Conservation (phyloP, 64 coral and sea anemone genomes). For the Platygyra sinensis region DNA sequence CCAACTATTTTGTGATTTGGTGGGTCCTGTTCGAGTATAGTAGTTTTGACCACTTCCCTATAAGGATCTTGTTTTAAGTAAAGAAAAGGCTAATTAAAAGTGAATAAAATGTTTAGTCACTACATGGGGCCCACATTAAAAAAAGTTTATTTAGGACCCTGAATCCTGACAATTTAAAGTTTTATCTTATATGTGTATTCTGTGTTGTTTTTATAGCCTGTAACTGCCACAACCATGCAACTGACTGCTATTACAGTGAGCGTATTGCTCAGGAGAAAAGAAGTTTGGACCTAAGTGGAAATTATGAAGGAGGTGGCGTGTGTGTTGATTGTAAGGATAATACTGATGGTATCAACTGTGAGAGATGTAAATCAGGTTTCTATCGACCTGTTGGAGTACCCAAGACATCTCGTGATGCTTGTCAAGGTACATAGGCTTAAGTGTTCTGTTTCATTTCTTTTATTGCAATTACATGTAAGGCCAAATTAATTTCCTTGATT, state of each 20-base stretch:
- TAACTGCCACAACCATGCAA: constrained; percentile 92
- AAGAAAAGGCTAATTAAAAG: too few species aligned
- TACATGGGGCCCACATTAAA: too few species aligned
- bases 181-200: background rate
- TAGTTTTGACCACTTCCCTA: too few species aligned
- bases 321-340: constrained; percentile 88
- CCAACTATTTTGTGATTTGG: too few species aligned
- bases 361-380: constrained; percentile 77
- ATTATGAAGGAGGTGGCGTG: constrained; percentile 91
- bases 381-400: constrained; percentile 70
- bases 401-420: constrained; percentile 68
- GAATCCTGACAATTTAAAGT: background rate
- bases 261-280: constrained; percentile 32
- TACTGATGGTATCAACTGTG: constrained; percentile 89
- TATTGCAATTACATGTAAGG: too few species aligned
- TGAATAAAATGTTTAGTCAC: too few species aligned
- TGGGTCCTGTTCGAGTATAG: too few species aligned
- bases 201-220: constrained; percentile 70
- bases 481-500: too few species aligned
- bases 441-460: too few species aligned
- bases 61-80: too few species aligned
- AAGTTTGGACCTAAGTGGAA: constrained; percentile 86
- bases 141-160: too few species aligned
- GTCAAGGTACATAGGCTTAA: constrained; percentile 40
- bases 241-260: constrained; percentile 80